These are phyloP conservation scores for Nemurella pictetii DNA, from an alignment of 2,888 invertebrate genomes.

Conservation along the genomic window DNA sequence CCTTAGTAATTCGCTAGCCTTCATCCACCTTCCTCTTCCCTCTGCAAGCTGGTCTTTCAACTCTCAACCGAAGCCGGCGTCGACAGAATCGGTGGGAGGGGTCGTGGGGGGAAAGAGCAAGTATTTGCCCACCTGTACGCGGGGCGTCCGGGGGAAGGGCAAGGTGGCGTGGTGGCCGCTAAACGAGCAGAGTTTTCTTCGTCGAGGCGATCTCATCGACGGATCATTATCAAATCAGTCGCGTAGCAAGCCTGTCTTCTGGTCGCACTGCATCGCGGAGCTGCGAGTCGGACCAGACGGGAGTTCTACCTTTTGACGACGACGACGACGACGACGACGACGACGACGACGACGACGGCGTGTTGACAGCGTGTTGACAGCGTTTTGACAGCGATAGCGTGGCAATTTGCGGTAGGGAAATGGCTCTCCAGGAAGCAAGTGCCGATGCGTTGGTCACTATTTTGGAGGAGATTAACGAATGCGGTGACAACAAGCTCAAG, in stretches of 20 bases:
- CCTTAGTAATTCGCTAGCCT: background rate
- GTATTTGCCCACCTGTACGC: background rate
- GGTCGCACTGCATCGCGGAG: background rate
- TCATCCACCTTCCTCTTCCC: background rate
- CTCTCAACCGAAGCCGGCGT: background rate
- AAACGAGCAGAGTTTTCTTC: background rate
- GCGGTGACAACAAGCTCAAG: slow-evolving; percentile 10
- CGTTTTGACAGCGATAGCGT: no score
- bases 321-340: no score
- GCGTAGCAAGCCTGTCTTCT: slow-evolving; percentile 5
- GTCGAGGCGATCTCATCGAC: background rate
- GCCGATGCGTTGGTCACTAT: background rate
- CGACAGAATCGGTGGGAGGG: background rate
- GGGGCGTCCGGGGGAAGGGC: background rate
- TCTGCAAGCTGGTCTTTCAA: background rate
- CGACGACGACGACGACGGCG: no score
- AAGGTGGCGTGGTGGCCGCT: background rate
- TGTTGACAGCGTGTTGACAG: no score
- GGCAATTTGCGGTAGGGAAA: background rate
- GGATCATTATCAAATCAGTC: background rate
- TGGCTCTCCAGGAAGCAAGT: slow-evolving; percentile 15
- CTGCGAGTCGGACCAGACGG: background rate
- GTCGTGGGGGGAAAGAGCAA: background rate
- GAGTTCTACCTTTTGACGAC: slow-evolving; percentile 2
- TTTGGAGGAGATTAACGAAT: slow-evolving; percentile 18